phyloP scores from a whole-genome alignment of 2,113 vertebrate species.

The Embiotoca jacksoni region DNA sequence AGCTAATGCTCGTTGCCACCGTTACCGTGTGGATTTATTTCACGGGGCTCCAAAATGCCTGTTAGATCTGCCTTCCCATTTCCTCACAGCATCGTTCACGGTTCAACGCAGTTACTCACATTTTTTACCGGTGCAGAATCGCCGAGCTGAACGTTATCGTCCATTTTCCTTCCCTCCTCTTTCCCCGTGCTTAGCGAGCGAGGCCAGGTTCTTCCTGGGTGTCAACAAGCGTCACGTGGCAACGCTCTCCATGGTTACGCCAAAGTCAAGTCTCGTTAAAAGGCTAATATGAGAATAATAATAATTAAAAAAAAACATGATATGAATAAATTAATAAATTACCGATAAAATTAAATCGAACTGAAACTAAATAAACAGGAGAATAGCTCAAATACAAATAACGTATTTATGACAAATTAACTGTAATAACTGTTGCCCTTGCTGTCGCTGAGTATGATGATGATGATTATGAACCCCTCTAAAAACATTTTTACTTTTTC shows the following conservation, averaged over 20 bases:
- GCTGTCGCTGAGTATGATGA: no score
- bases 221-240: slow-evolving; percentile 74
- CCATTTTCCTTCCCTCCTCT: slow-evolving; percentile 81
- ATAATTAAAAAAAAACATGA: no score
- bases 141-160: slow-evolving; percentile 82
- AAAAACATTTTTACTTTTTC: no score
- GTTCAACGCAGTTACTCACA: slow-evolving; percentile 62
- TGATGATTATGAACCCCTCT: no score
- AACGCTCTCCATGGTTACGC: slow-evolving; percentile 78
- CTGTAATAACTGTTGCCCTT: no score
- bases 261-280: background rate
- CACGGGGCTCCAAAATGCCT: background rate
- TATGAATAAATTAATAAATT: no score
- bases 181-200: background rate
- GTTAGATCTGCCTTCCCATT: background rate
- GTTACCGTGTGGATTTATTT: background rate
- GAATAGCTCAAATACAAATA: no score
- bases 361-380: no score
- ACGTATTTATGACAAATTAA: no score
- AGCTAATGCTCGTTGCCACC: slow-evolving; percentile 37
- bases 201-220: slow-evolving; percentile 78
- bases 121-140: slow-evolving; percentile 74
- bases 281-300: no score
- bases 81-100: background rate
- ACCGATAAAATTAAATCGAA: no score